Base-by-base conservation (phyloP, 2,797 vertebrate species). In the Brachymystax lenok region DNA sequence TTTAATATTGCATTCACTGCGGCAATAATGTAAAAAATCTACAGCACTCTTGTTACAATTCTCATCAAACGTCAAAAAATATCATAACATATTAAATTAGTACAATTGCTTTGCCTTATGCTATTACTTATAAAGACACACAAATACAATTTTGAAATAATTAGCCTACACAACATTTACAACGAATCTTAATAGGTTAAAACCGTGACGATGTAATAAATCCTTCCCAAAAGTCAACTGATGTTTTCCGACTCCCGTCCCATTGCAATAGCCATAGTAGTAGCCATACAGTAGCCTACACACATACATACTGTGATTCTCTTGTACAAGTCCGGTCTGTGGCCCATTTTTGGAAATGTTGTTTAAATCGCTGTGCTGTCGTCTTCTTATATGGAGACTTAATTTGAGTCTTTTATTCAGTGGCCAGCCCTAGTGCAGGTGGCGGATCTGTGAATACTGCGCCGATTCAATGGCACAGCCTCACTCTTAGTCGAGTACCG, bases 351-450 rank as follows among this genome's bases (percentile, higher is more conserved):
- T 51, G 77, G 40, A 74, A 78, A 85, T 82, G 79, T 63, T 46
- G 40, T 77, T 78, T 76, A 66, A 80, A 74, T 74, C 73, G 73
- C 71, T 73, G 72, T 77, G 75, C 50, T 67, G 76, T 74, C 30
- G 76, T 83, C 76, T 78, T 84, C 85, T 80, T 80, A 61, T 79
- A 67, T 71, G 74, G 54, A 77, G 75, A 77, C 69, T 76, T 79
- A 67, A 80, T 80, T 81, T 77, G 74, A 80, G 67, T 73, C 74
- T 80, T 80, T 77, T 74, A 76, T 46, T 46, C 40, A 46, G 40
- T 12, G 66, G 52, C 69, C 69, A 66, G 72, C 68, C 76, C 70
- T 77, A 46, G 77, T 83, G 90, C 93, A 94, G 92, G 92, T 92
- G 93, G 89, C 88, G 2, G 10, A 76, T 81, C 79, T 82, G 79